phyloP scores from a whole-genome alignment of 2,797 vertebrate species.

The Pitangus sulphuratus region DNA sequence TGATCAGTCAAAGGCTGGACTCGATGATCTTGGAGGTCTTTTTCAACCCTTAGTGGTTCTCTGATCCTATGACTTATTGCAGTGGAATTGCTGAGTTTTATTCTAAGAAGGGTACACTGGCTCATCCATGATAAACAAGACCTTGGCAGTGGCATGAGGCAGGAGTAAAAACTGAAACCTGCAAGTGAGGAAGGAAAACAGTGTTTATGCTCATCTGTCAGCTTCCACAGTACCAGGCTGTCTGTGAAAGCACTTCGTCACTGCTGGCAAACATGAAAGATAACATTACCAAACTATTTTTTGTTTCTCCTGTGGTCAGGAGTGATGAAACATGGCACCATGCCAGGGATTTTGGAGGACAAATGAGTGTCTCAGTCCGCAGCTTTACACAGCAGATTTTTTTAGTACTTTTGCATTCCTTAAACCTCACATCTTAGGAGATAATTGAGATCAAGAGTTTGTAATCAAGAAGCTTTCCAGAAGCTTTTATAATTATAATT shows the following conservation, averaged over 20 bases:
- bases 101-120: rapidly evolving
- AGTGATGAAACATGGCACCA: rapidly evolving
- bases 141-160: neutral
- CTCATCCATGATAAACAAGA: neutral
- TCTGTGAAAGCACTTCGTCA: neutral
- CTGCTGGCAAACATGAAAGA: neutral
- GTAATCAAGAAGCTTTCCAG: neutral
- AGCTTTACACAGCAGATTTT: neutral
- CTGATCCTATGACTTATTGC: neutral
- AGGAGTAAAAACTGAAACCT: neutral
- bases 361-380: neutral
- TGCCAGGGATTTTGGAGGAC: neutral
- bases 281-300: neutral
- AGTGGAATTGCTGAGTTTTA: neutral
- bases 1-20: neutral
- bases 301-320: neutral
- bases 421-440: neutral
- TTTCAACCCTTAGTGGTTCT: neutral
- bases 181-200: neutral
- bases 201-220: rapidly evolving
- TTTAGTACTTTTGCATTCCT: neutral
- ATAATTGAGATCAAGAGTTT: neutral
- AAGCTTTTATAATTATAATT: neutral
- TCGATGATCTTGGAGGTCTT: neutral
- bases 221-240: neutral